Conservation (phyloP, 2,113 vertebrate species). For the Corythornis madagascariensis region DNA sequence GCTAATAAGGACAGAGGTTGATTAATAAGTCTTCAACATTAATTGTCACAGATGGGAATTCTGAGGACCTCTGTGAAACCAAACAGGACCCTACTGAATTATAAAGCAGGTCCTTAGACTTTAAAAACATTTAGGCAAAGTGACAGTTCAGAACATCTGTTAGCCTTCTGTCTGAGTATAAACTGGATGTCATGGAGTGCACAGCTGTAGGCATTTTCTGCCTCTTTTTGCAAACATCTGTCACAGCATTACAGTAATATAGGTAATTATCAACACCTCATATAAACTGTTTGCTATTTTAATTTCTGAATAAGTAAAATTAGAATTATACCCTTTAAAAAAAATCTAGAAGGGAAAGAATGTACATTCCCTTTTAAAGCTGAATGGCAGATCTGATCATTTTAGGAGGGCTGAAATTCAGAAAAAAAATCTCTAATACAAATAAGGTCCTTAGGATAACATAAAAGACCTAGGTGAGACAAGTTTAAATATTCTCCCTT, state of each 20-base stretch:
- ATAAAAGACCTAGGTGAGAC: conserved; percentile 64
- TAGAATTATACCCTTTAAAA: conserved; percentile 69
- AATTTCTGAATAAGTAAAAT: conserved; percentile 84
- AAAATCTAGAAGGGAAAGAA: conserved; percentile 37
- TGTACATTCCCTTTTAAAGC: conserved; percentile 53
- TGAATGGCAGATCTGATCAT: conserved; percentile 58
- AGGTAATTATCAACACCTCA: conserved; percentile 87
- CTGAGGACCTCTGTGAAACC: conserved; percentile 75
- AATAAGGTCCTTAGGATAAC: conserved; percentile 57
- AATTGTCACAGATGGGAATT: conserved; percentile 76
- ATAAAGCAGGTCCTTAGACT: conserved; percentile 77
- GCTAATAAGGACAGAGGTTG: conserved; percentile 75
- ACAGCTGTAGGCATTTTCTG: conserved; percentile 90
- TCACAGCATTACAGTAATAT: conserved; percentile 82
- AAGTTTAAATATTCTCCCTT: conserved; percentile 54
- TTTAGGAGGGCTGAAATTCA: conserved; percentile 61
- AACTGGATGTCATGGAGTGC: conserved; percentile 80
- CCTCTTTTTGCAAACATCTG: conserved; percentile 93
- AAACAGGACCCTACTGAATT: conserved; percentile 73
- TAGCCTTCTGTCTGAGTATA: conserved; percentile 81
- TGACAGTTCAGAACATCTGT: conserved; percentile 91
- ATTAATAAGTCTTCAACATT: conserved; percentile 73
- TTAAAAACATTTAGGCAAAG: conserved; percentile 80
- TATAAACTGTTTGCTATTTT: conserved; percentile 81
- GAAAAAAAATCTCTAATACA: conserved; percentile 57